phyloP scores from a whole-genome alignment of 1,140 invertebrate genomes.

The Pachyrhynchus sulphureomaculatus region DNA sequence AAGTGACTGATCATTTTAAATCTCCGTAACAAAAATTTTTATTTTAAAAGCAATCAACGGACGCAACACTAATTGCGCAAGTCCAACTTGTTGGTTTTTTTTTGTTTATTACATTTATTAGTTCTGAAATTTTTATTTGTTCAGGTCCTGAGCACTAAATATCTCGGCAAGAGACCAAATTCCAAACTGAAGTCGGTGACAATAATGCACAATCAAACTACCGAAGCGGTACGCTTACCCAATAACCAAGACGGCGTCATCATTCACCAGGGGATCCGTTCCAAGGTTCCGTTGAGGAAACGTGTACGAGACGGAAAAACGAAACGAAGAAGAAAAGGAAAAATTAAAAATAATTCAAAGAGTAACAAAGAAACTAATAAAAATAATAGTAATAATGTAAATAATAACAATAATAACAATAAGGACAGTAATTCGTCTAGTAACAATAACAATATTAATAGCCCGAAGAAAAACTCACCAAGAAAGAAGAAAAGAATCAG shows the following conservation, averaged over 20 bases:
- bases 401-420: neutral
- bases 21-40: too few relatives aligned
- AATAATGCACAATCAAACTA: constrained; percentile 82
- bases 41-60: too few relatives aligned
- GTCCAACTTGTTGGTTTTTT: too few relatives aligned
- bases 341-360: constrained; percentile 9
- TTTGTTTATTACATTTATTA: too few relatives aligned
- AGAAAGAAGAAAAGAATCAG: constrained; percentile 49
- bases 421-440: neutral
- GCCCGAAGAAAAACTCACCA: constrained; percentile 49
- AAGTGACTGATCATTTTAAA: too few relatives aligned
- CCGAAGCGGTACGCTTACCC: constrained; percentile 78
- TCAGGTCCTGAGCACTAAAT: constrained; percentile 75
- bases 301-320: constrained; percentile 70
- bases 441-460: constrained; percentile 51
- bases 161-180: constrained; percentile 73
- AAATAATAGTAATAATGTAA: neutral
- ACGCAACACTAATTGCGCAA: too few relatives aligned
- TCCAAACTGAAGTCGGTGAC: constrained; percentile 79
- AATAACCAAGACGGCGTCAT: constrained; percentile 68
- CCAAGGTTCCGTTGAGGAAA: constrained; percentile 73
- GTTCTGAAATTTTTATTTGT: too few relatives aligned
- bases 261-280: constrained; percentile 70
- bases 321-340: constrained; percentile 51
- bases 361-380: neutral